Conservation (phyloP, 1,140 invertebrate species). For the Scaptomyza hsui region DNA sequence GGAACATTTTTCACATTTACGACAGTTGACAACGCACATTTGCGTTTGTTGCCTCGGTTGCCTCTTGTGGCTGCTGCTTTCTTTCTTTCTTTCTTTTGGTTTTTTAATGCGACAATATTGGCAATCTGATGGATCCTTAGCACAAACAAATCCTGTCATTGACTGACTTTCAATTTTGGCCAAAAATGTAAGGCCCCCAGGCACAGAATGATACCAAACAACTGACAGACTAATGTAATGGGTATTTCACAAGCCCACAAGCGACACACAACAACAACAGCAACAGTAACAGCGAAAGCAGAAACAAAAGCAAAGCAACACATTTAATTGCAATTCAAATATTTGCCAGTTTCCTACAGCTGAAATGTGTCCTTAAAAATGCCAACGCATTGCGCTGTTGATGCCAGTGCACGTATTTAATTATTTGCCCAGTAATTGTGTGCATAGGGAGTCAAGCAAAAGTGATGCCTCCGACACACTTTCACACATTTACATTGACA, state of each 20-base stretch:
- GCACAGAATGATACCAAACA: not conserved
- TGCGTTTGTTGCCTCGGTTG: not conserved
- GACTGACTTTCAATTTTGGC: slow-evolving; percentile 13
- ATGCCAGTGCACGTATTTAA: slow-evolving; percentile 45
- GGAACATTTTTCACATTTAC: slow-evolving; percentile 60
- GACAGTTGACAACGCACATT: slow-evolving; percentile 47
- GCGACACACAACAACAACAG: not conserved
- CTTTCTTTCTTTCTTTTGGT: too few species aligned
- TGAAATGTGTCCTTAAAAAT: slow-evolving; percentile 35
- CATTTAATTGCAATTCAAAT: slow-evolving; percentile 60
- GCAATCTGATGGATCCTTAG: slow-evolving; percentile 9
- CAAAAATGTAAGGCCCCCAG: slow-evolving; percentile 4
- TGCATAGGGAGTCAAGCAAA: slow-evolving; percentile 23
- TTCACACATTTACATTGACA: slow-evolving; percentile 12
- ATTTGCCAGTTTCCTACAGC: slow-evolving; percentile 27
- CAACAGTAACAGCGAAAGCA: not conserved
- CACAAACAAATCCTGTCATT: slow-evolving; percentile 15
- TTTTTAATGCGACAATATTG: slow-evolving; percentile 39
- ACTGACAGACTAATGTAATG: not conserved
- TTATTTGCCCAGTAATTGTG: slow-evolving; percentile 52
- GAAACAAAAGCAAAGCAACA: not conserved
- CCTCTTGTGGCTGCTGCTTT: slow-evolving; percentile 21
- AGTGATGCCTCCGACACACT: slow-evolving; percentile 4
- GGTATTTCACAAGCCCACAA: not conserved
- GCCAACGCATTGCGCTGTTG: slow-evolving; percentile 15